phyloP scores from a whole-genome alignment of 2,888 invertebrate genomes.

The Chrysolina oricalcia region DNA sequence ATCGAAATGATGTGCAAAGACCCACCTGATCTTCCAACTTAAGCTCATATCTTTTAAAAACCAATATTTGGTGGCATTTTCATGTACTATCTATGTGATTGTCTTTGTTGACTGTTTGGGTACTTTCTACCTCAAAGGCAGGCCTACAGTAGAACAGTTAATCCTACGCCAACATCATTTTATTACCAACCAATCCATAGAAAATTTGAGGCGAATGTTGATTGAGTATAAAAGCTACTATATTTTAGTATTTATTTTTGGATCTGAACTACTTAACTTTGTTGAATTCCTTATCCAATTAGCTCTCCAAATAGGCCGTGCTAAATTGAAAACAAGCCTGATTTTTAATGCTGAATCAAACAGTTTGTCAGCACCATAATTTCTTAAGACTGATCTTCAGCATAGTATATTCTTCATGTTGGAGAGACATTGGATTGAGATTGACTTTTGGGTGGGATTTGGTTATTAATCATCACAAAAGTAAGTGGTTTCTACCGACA shows the following conservation, averaged over 20 bases:
- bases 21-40: slow-evolving; percentile 62
- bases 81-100: slow-evolving; percentile 38
- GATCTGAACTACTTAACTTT: not conserved
- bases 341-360: no score
- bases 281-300: not conserved
- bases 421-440: no score
- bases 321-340: not conserved
- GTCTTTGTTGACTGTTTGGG: slow-evolving; percentile 28
- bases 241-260: not conserved
- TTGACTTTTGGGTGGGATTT: no score
- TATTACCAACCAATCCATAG: not conserved
- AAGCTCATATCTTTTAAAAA: slow-evolving; percentile 43
- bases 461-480: no score
- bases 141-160: not conserved
- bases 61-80: slow-evolving; percentile 32
- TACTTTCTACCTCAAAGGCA: slow-evolving; percentile 30
- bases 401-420: no score
- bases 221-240: not conserved
- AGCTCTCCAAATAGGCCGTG: not conserved
- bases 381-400: no score
- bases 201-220: not conserved
- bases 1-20: slow-evolving; percentile 63
- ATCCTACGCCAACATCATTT: not conserved
- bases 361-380: no score
- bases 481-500: no score